A percentile compares a stretch with the other conserved stretches of the same genome.
Conservation (phyloP, 2,888 invertebrate species). For the Serripes groenlandicus region DNA sequence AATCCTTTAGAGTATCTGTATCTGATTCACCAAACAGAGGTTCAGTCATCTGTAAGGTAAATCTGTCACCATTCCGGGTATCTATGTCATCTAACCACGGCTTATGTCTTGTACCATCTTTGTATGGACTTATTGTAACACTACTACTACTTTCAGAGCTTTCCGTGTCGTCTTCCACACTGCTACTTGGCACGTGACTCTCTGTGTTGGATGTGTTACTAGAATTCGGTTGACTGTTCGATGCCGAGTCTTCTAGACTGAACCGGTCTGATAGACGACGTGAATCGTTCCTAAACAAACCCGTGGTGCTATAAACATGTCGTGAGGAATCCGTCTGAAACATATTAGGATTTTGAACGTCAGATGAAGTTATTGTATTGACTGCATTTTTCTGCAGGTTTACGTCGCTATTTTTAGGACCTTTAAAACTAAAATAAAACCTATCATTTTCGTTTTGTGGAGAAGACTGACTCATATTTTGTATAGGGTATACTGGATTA, state of each 20-base stretch:
- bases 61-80: not conserved
- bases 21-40: conserved; percentile 61
- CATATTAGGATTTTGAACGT: not conserved
- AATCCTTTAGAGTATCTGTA: conserved; percentile 54
- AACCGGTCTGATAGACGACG: conserved; percentile 14
- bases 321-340: conserved; percentile 12
- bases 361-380: not conserved
- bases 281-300: conserved; percentile 15
- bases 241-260: conserved; percentile 11
- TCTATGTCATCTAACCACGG: conserved; percentile 71
- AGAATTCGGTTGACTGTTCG: conserved; percentile 8
- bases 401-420: not conserved
- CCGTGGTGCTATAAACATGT: conserved; percentile 5
- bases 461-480: not conserved
- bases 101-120: conserved; percentile 58
- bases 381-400: not conserved
- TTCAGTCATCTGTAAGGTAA: conserved; percentile 38
- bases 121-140: conserved; percentile 69
- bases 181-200: not conserved
- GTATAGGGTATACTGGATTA: conserved; percentile 9
- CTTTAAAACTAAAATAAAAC: not conserved
- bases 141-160: conserved; percentile 62
- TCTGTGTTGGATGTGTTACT: conserved; percentile 20
- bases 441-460: not conserved
- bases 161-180: conserved; percentile 32